Base-by-base conservation (phyloP, 2,113 vertebrate species). In the Hirundichthys speculiger region DNA sequence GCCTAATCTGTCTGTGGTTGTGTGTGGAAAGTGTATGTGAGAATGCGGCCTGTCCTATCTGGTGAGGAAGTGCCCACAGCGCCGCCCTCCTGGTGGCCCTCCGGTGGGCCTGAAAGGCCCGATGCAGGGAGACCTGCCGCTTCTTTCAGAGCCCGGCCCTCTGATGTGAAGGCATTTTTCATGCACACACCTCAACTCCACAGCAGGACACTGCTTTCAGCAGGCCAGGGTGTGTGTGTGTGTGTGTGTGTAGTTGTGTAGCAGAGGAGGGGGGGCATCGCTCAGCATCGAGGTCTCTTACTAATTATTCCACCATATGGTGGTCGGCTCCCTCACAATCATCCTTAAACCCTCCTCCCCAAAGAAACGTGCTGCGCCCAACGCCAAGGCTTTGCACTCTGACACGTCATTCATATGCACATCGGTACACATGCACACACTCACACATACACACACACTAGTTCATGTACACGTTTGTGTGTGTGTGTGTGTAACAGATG, bases 221-320 rank as follows among this genome's bases (percentile, higher is more conserved):
- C 77, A 79, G 40, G 47, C 50, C n/a, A 18, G 8, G 3, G 16
- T 48, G 75, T 77, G 60, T 66, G 62, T 64, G 45, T 67, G 58
- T 69, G 39, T 55, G 63, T 50, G 75, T 70, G 55, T 67, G 63
- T 61, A 42, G 58, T 55, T 69, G 68, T 64, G 15, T 27, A 43
- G 43, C 24, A 16, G 54, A 27, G 47, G 39, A n/a, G 47, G 54
- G 74, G 70, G 74, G 59, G 68, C 90, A 91, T 94, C 94, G 94
- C 95, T 94, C 90, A 93, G 85, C 92, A 94, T 90, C 82, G 88
- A 90, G 91, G 92, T 94, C 92, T 88, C 93, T 94, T 94, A 94
- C 94, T 98, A 96, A 99, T 99, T 98, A 96, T 97, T 95, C 94
- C 75, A 87, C 96, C 97, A 98, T 98, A 98, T 98, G 96, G 95